Conservation (phyloP, 2,797 vertebrate genomes). For the Scomberomorus guttatus region DNA sequence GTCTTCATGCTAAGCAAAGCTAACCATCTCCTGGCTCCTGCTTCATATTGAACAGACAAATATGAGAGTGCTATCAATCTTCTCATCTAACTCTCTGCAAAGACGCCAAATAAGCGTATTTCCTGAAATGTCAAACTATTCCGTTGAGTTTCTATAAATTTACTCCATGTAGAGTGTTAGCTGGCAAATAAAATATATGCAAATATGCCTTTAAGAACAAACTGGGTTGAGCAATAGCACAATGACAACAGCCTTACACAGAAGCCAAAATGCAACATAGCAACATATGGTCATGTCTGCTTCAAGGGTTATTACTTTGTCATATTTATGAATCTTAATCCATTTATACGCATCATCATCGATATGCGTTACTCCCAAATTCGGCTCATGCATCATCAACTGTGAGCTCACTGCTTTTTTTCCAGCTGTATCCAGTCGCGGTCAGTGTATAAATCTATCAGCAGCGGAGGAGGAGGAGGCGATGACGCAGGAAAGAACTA, state of each 20-base stretch:
- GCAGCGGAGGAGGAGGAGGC: conserved; percentile 35
- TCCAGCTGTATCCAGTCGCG: conserved; percentile 56
- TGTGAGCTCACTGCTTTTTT: conserved; percentile 46
- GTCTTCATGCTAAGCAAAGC: too few species aligned
- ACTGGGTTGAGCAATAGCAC: not conserved
- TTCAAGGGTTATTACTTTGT: conserved; percentile 25
- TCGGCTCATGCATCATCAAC: conserved; percentile 24
- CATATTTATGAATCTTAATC: conserved; percentile 35
- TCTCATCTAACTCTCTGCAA: not conserved
- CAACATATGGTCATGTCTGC: conserved; percentile 4
- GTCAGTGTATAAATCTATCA: conserved; percentile 47
- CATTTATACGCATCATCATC: conserved; percentile 19
- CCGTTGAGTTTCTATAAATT: not conserved
- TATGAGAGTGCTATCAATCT: not conserved
- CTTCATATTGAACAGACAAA: too few species aligned
- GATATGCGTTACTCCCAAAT: conserved; percentile 17
- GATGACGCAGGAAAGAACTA: conserved; percentile 45
- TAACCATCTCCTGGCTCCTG: too few species aligned
- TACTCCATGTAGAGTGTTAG: not conserved
- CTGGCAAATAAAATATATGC: not conserved
- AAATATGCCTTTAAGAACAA: not conserved
- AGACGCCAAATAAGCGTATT: not conserved
- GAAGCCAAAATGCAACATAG: conserved; percentile 2
- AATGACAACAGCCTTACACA: not conserved
- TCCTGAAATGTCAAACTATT: not conserved